These are phyloP conservation scores for Fundulus diaphanus DNA, from an alignment of 2,797 vertebrate species.

Conservation along the genomic window DNA sequence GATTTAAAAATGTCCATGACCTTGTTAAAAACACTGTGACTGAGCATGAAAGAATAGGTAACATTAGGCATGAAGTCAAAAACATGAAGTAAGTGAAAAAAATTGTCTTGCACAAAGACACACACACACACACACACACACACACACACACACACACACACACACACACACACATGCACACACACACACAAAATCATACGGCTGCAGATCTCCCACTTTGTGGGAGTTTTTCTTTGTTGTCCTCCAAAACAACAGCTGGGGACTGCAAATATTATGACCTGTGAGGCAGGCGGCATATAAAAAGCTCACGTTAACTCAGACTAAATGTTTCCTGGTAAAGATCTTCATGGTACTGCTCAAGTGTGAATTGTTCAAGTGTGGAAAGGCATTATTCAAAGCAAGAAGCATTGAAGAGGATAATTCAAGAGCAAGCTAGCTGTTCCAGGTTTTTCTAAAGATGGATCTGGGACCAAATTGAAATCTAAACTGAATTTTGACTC, in stretches of 20 bases:
- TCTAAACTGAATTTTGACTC: constrained; percentile 1
- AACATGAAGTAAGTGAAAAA: neutral
- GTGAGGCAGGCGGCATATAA: constrained; percentile 54
- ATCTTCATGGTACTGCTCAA: constrained; percentile 35
- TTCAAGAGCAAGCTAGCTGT: neutral
- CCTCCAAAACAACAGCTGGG: constrained; percentile 65
- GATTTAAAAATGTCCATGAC: neutral
- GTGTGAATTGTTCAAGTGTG: neutral
- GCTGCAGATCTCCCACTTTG: neutral
- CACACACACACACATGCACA: too few relatives aligned
- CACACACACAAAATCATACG: constrained; percentile 1
- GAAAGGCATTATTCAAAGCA: constrained; percentile 9
- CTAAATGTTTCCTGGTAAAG: constrained; percentile 51
- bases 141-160: constrained; percentile 4
- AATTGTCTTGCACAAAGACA: too few relatives aligned
- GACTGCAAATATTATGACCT: constrained; percentile 58
- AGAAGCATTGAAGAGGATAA: neutral
- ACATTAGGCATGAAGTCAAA: neutral
- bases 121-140: constrained; percentile 14
- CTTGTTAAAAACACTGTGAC: neutral
- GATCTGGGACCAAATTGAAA: constrained; percentile 13
- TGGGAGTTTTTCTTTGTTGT: constrained; percentile 19
- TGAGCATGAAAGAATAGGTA: neutral
- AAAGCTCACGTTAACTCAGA: constrained; percentile 52
- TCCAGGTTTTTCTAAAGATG: neutral